Evolutionary conservation across 2,797 vertebrate species (phyloP).

Genomic region (Gambusia yucatana): DNA sequence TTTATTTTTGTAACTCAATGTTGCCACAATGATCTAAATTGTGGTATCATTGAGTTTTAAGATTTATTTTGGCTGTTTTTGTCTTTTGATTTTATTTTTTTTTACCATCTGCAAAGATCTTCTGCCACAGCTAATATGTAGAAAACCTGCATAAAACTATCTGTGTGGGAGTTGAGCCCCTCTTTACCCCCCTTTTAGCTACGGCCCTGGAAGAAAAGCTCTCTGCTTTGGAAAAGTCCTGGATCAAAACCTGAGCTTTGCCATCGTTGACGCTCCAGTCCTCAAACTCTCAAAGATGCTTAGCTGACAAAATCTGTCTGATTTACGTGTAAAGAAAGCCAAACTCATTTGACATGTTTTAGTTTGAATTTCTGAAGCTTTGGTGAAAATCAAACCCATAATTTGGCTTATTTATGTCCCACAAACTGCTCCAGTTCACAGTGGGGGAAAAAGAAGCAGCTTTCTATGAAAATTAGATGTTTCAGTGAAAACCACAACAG

Average conservation of each 20-base stretch:
- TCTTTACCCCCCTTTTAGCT: background rate
- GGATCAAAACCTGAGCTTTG: constrained; percentile 4
- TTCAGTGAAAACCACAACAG: constrained; percentile 12
- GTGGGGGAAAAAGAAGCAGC: constrained; percentile 18
- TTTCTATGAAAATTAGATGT: constrained; percentile 15
- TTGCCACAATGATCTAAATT: background rate
- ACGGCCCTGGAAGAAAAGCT: background rate
- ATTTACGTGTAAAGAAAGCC: constrained; percentile 19
- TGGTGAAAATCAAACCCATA: constrained; percentile 36
- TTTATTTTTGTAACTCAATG: too few species aligned
- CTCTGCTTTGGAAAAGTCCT: background rate
- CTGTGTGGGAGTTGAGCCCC: background rate
- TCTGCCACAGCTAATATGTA: background rate
- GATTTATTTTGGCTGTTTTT: background rate
- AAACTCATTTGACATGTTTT: constrained; percentile 30
- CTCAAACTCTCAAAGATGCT: constrained; percentile 24
- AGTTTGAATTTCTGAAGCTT: constrained; percentile 33
- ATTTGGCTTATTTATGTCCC: constrained; percentile 49
- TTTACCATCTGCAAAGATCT: background rate
- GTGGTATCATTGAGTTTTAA: background rate
- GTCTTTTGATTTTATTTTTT: background rate
- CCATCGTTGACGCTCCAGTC: background rate
- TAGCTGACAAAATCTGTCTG: constrained; percentile 11
- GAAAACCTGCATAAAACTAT: background rate
- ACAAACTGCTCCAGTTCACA: constrained; percentile 24